A percentile compares a stretch with the other conserved stretches of the same genome.
Evolutionary conservation across 2,113 vertebrate genomes (phyloP).

Genomic region (Penelope pileata): DNA sequence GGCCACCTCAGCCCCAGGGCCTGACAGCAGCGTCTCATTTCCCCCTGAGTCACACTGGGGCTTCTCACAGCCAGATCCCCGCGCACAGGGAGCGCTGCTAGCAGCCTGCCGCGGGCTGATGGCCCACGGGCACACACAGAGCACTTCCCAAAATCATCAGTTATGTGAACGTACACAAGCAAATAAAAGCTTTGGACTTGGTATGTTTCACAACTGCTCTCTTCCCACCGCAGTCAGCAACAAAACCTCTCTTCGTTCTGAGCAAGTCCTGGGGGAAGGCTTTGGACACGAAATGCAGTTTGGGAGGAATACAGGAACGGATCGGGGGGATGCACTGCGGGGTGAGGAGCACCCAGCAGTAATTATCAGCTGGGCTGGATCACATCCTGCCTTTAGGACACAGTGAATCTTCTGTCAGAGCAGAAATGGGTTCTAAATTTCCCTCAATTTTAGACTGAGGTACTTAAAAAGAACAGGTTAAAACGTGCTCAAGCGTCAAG

Average conservation of each 20-base stretch:
- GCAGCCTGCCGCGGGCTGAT: background rate
- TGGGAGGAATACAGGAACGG: background rate
- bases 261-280: background rate
- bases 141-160: background rate
- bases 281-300: background rate
- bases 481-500: background rate
- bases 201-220: background rate
- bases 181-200: background rate
- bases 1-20: background rate
- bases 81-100: background rate
- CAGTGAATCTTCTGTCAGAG: background rate
- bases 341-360: background rate
- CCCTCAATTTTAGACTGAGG: background rate
- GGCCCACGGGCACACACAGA: background rate
- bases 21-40: background rate
- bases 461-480: background rate
- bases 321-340: background rate
- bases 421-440: background rate
- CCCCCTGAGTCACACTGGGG: rapidly evolving
- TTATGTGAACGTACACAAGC: background rate
- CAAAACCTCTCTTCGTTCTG: rapidly evolving
- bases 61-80: background rate
- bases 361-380: background rate
- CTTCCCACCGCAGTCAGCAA: background rate
- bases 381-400: background rate